These are phyloP conservation scores for Chinchilla lanigera DNA, from an alignment of 2,113 vertebrate genomes.

Conservation along the genomic window DNA sequence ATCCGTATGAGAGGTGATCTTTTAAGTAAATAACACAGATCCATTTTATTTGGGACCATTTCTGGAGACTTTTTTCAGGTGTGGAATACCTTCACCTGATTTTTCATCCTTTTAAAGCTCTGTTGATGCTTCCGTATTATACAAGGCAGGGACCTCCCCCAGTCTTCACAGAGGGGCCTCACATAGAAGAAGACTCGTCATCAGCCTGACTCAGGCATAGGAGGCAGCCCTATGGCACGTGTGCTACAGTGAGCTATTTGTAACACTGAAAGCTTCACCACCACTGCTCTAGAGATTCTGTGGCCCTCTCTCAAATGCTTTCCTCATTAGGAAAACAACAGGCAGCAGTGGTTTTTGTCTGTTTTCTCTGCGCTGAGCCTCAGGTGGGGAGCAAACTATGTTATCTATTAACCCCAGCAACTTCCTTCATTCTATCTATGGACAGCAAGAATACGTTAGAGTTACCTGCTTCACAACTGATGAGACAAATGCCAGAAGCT, in stretches of 20 bases:
- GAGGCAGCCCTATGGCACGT: background rate
- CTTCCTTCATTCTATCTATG: background rate
- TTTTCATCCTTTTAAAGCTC: background rate
- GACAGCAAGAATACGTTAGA: background rate
- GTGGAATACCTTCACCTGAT: background rate
- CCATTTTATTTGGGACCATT: background rate
- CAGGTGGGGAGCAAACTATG: background rate
- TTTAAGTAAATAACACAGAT: background rate
- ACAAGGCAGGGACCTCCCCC: background rate
- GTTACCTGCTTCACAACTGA: background rate
- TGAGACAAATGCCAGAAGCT: background rate
- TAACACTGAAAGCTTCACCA: background rate
- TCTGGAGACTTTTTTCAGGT: background rate
- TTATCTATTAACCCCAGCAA: background rate
- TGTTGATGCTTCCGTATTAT: background rate
- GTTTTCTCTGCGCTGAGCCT: background rate
- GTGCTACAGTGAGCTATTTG: background rate
- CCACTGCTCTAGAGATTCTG: background rate
- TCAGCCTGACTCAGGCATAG: background rate
- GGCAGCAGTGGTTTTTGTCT: background rate
- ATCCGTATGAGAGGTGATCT: background rate
- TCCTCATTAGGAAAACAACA: background rate
- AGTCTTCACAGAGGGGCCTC: background rate
- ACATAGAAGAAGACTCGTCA: background rate
- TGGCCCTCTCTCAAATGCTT: background rate